Evolutionary conservation across 1,140 invertebrate genomes (phyloP), one percentile per base, ranked within the genome.

Genomic region (Paraescarpia echinospica): DNA sequence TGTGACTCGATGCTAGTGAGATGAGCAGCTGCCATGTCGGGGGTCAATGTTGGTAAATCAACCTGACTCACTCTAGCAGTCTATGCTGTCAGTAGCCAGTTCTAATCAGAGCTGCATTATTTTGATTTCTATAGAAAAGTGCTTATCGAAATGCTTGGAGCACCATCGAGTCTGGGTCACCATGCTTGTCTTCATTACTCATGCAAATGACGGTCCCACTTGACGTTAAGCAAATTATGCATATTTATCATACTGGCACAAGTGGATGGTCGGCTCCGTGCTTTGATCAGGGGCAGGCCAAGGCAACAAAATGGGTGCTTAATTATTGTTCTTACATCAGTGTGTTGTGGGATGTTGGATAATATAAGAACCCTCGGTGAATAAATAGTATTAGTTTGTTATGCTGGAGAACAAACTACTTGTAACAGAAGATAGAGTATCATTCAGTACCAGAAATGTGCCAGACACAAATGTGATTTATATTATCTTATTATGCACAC

Each of bases 121-220:
- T 77, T 77, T 77, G 59, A 77, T 77, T 77, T 77, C 59, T 77
- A 77, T 77, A 77, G 59, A 77, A 77, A 77, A 77, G 59, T 77
- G 59, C 59, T 77, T 77, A 77, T 77, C 59, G 59, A 77, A 77
- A 77, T 77, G 59, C 59, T 77, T 18, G 59, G 22, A 77, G 59
- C 59, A 77, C 59, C 59, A 77, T 77, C 59, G 27, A 77, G 59
- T 77, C 59, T 77, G 59, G 59, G 59, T 77, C 59, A 77, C 8
- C 59, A 14, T 22, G 59, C 59, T 27, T 27, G 59, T 77, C 59
- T 77, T 77, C 59, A 77, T 77, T 77, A 77, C 59, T 77, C 59
- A 77, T 77, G 59, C 59, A 77, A 77, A 77, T 77, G 59, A 77
- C 27, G 59, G 59, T 77, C 59, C 59, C 59, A 77, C 59, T 77